Conservation (phyloP, 37 sponge, comb jelly and placozoan genomes). For the Bolinopsis microptera region DNA sequence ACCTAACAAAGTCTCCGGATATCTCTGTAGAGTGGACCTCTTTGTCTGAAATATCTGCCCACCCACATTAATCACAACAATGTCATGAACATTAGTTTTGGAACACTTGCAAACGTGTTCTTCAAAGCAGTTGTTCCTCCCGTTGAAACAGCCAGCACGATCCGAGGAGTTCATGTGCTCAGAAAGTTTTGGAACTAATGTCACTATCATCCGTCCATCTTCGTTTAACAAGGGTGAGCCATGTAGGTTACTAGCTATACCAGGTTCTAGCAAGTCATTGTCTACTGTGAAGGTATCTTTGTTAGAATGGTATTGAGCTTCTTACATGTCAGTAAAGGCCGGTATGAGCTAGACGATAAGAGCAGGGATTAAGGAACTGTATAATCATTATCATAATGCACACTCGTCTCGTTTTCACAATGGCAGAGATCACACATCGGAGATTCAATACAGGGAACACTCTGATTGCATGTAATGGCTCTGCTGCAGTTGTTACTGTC, state of each 20-base stretch:
- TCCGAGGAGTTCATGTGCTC: background rate
- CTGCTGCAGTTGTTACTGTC: background rate
- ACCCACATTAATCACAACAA: constrained; percentile 13
- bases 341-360: too few species aligned
- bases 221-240: background rate
- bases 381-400: background rate
- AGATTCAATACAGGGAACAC: too few species aligned
- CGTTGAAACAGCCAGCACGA: background rate
- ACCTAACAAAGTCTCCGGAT: constrained; percentile 46
- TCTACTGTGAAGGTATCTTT: background rate
- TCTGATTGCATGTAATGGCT: background rate
- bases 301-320: too few species aligned
- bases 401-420: background rate
- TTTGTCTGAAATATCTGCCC: constrained; percentile 32
- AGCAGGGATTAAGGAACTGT: background rate
- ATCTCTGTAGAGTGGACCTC: background rate
- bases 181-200: background rate
- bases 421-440: too few species aligned
- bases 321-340: too few species aligned
- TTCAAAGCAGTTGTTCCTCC: background rate
- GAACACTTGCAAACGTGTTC: background rate
- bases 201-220: background rate
- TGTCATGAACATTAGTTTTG: background rate
- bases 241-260: too few species aligned
- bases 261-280: too few species aligned